Evolutionary conservation across 2,797 vertebrate species (phyloP).

Genomic region (Bradypus variegatus): DNA sequence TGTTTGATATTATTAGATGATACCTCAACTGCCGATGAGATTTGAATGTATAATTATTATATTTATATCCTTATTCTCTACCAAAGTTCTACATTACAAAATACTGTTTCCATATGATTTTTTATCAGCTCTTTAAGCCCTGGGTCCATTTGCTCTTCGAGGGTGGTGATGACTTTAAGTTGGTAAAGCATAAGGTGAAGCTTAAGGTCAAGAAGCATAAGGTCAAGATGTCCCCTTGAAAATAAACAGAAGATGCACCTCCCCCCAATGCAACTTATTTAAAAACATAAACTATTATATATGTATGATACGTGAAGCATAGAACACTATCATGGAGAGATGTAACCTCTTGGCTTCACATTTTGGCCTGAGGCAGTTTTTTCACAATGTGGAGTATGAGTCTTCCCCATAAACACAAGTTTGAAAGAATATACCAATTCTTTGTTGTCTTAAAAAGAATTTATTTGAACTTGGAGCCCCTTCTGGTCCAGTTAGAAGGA

Average conservation of each 20-base stretch:
- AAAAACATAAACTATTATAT: background rate
- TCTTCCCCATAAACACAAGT: background rate
- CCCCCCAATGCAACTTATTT: background rate
- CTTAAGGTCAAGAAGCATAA: no score
- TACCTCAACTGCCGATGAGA: background rate
- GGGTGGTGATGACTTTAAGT: background rate
- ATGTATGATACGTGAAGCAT: background rate
- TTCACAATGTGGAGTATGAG: background rate
- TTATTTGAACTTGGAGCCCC: background rate
- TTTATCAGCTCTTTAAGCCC: background rate
- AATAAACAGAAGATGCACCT: background rate
- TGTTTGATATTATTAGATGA: constrained; percentile 28
- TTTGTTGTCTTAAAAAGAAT: constrained; percentile 1
- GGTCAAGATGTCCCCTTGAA: background rate
- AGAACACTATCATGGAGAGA: background rate
- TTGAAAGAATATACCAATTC: background rate
- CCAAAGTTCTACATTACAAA: constrained; percentile 12
- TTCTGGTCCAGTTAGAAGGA: background rate
- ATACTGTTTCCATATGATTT: background rate
- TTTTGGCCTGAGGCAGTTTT: background rate
- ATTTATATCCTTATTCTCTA: constrained; percentile 1
- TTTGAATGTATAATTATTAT: constrained; percentile 42
- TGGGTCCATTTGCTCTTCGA: background rate
- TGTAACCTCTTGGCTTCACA: background rate
- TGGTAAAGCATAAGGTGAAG: background rate